Conservation (phyloP, 2,113 vertebrate species). For the Cricetomys ansorgei region DNA sequence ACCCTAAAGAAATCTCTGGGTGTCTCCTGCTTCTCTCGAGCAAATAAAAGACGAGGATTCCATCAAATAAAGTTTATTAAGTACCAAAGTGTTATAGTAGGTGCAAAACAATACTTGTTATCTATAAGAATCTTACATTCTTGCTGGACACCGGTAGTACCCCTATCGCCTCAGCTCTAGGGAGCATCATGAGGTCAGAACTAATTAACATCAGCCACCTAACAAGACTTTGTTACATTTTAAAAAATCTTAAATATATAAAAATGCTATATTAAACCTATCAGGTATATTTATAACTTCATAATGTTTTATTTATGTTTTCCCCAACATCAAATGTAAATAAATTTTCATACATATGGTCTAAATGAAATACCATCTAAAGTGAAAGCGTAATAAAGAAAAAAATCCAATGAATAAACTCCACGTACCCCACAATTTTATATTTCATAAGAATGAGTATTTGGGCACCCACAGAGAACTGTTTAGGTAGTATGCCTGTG, state of each 20-base stretch:
- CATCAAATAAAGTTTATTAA: slow-evolving; percentile 16
- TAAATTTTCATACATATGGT: slow-evolving; percentile 10
- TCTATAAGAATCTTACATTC: neutral
- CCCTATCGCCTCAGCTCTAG: neutral
- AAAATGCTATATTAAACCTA: slow-evolving; percentile 11
- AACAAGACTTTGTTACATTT: neutral
- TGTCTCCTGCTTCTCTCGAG: slow-evolving; percentile 18
- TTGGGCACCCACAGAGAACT: neutral
- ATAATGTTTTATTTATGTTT: neutral
- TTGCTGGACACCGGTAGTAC: neutral
- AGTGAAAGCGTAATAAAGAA: slow-evolving; percentile 49
- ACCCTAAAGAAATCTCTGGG: neutral
- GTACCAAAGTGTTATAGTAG: neutral
- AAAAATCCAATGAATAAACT: slow-evolving; percentile 61
- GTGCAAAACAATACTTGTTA: neutral
- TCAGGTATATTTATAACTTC: neutral
- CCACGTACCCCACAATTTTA: neutral
- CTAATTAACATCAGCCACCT: no score
- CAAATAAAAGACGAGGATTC: slow-evolving; percentile 39
- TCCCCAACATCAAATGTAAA: slow-evolving; percentile 36
- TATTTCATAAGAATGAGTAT: neutral
- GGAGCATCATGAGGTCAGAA: neutral
- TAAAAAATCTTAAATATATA: neutral
- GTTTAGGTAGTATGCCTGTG: neutral
- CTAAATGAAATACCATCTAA: slow-evolving; percentile 58